Base-by-base conservation (phyloP, 2,113 vertebrate genomes). In the Oenanthe oenanthe region DNA sequence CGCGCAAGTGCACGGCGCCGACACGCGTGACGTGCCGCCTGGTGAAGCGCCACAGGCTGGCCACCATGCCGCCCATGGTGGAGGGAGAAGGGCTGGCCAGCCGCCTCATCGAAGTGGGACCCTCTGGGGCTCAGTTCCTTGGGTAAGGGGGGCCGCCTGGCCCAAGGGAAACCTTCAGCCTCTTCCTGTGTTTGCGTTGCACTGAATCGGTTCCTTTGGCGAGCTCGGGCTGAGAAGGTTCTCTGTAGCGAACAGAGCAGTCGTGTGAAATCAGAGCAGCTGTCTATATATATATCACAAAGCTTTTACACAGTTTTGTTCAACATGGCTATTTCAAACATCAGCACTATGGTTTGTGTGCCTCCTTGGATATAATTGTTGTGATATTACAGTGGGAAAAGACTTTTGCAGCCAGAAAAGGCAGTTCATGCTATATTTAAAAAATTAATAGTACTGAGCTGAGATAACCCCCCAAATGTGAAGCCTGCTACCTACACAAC, bases 101-200 rank as follows among this genome's bases (percentile, higher is more conserved):
- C 97, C 98, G 99, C 78, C 96, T 99, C 62, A 99, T 99, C 2
- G 99, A 99, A 98, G 99, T 99, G 10, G 99, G 99, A 77, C 99
- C 99, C 28, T 99, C 99, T 10, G 99, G 99, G 80, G 99, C 99
- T 72, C 99, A 99, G 97, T 99, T 99, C 94, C 99, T 99, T 85
- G 99, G 99, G 99, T 99, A 99, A 99, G 99, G 79, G 93, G 77
- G 81, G 94, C 93, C 88, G 7, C 47, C 32, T 11, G 89, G 67
- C 89, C 89, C 32, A 1, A 20, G 56, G 65, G 54, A 74, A 74
- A 58, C 3, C 3, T 17, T 51, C 32, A 1, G 25, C 42, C 40
- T 21, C 0, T 17, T 54, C 45, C 17, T 2, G 4, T 54, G 29
- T 50, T 47, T 31, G 34, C 66, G 8, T 86, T 45, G 74, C 58